phyloP scores from a whole-genome alignment of 2,113 vertebrate species.

The Pseudopipra pipra region DNA sequence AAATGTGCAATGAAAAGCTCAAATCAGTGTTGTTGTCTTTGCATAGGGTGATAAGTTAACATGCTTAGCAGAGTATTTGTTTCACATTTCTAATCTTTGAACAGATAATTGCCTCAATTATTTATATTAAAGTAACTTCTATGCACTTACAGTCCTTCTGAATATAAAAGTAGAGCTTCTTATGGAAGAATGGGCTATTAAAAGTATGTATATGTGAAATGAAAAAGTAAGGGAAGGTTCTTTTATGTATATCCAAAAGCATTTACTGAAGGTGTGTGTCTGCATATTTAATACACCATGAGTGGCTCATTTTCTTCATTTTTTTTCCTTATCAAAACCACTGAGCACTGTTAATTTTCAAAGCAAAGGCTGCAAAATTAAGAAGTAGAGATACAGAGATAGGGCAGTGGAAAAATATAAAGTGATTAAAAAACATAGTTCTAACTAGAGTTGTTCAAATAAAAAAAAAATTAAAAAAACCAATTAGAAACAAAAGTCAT shows the following conservation, averaged over 20 bases:
- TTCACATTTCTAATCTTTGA: conserved; percentile 32
- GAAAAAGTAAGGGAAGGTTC: background rate
- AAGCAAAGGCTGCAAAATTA: conserved; percentile 57
- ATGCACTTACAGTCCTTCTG: background rate
- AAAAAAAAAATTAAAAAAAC: conserved; percentile 76
- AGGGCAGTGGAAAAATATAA: conserved; percentile 74
- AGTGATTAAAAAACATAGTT: conserved; percentile 81
- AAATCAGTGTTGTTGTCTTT: background rate
- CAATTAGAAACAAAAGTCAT: conserved; percentile 91
- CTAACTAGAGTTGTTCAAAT: conserved; percentile 78
- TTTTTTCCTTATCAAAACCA: conserved; percentile 47
- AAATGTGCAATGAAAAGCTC: background rate
- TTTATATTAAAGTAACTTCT: background rate
- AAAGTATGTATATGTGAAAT: background rate
- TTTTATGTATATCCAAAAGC: background rate
- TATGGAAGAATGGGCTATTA: background rate
- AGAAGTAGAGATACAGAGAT: conserved; percentile 48
- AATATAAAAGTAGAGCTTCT: background rate
- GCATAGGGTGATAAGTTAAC: background rate
- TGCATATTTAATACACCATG: background rate
- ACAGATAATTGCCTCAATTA: conserved; percentile 8
- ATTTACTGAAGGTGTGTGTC: background rate
- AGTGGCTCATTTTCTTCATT: conserved; percentile 12
- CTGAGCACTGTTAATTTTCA: conserved; percentile 64
- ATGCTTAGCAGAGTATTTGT: conserved; percentile 22